phyloP scores from a whole-genome alignment of 2,113 vertebrate genomes.

The Marcusenius ussheri region DNA sequence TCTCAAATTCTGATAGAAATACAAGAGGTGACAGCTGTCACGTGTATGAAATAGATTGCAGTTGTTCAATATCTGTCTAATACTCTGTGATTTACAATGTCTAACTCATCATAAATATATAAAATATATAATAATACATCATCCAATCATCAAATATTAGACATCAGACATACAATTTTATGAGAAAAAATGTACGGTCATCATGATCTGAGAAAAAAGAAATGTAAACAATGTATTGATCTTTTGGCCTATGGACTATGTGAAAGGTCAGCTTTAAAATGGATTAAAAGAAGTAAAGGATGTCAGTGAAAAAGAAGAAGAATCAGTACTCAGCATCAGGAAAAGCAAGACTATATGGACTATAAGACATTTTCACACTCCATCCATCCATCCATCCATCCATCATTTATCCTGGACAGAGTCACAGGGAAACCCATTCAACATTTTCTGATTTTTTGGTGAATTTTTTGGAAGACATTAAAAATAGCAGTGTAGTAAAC shows the following conservation, averaged over 20 bases:
- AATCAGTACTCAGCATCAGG: background rate
- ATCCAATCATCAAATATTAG: background rate
- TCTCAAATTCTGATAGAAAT: background rate
- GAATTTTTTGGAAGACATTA: constrained; percentile 1
- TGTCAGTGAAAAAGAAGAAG: background rate
- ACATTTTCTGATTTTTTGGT: background rate
- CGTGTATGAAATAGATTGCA: background rate
- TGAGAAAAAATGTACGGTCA: background rate
- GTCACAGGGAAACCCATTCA: background rate
- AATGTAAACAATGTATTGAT: background rate
- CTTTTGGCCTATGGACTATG: background rate
- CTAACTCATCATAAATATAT: background rate
- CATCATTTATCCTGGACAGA: background rate
- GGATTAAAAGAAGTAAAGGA: background rate
- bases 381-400: background rate
- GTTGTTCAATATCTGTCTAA: background rate
- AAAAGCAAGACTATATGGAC: background rate
- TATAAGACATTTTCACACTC: background rate
- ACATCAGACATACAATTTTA: background rate
- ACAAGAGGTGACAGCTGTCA: background rate
- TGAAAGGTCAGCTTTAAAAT: background rate
- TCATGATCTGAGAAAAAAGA: background rate
- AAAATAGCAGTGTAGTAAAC: background rate
- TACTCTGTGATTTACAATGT: background rate
- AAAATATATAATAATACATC: background rate